Evolutionary conservation across 2,888 invertebrate species (phyloP).

Genomic region (Aphidoletes aphidimyza): DNA sequence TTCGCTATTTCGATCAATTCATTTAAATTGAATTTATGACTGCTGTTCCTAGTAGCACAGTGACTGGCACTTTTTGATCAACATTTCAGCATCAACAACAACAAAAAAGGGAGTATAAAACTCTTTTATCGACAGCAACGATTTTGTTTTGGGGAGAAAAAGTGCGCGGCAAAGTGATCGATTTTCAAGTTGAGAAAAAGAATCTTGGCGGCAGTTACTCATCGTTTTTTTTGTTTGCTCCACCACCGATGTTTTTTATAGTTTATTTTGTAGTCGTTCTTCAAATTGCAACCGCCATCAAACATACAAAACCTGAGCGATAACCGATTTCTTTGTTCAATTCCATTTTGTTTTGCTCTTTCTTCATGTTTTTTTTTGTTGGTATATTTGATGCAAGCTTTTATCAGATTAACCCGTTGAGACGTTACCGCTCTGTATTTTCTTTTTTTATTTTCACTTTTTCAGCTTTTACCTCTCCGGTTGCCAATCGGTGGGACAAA

Average conservation of each 20-base stretch:
- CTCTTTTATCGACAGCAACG: constrained; percentile 8
- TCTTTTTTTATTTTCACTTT: not conserved
- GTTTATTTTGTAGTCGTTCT: not conserved
- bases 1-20: constrained; percentile 23
- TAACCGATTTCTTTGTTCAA: not conserved
- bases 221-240: not conserved
- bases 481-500: not conserved
- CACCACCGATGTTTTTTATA: too few species aligned
- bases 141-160: not conserved
- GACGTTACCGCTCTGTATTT: not conserved
- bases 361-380: not conserved
- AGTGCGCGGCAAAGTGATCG: constrained; percentile 4
- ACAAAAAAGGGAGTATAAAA: too few species aligned
- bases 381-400: not conserved
- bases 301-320: constrained; percentile 27
- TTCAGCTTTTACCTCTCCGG: not conserved
- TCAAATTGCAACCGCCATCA: not conserved
- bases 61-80: constrained; percentile 23
- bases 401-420: constrained; percentile 36
- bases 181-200: constrained; percentile 35
- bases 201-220: constrained; percentile 45
- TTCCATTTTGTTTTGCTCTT: not conserved
- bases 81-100: too few species aligned
- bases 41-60: too few species aligned
- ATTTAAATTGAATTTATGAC: constrained; percentile 53